Conservation (phyloP, 2,113 vertebrate species). For the Urocynchramus pylzowi region DNA sequence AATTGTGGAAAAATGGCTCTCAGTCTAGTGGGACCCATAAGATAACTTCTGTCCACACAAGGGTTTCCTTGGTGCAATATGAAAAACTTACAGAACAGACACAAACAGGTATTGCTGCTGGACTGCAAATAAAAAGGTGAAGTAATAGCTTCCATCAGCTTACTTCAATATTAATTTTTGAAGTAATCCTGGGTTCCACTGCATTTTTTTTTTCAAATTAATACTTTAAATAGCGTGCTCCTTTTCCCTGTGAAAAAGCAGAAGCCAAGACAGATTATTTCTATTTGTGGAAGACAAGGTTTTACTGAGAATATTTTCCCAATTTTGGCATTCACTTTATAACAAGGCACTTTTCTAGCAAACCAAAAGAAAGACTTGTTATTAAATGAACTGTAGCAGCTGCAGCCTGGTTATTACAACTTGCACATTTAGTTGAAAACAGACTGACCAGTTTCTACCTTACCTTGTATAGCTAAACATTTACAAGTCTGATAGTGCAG, state of each 20-base stretch:
- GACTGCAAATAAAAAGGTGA: neutral
- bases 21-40: neutral
- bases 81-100: neutral
- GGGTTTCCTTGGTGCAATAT: rapidly evolving
- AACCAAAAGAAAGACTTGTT: neutral
- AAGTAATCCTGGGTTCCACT: neutral
- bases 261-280: neutral
- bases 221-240: neutral
- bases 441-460: neutral
- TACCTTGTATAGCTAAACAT: neutral
- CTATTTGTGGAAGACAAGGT: neutral
- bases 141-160: neutral
- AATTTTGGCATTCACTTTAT: neutral
- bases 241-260: neutral
- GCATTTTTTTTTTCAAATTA: neutral
- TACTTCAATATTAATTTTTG: neutral
- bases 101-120: neutral
- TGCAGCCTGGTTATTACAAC: neutral
- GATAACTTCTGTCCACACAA: neutral
- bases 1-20: rapidly evolving
- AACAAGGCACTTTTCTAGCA: neutral
- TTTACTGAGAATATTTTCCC: neutral
- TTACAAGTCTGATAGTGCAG: neutral
- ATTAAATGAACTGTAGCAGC: neutral
- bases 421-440: neutral